phyloP scores from a whole-genome alignment of 2,888 invertebrate species.

The Camptogramma bilineatum region DNA sequence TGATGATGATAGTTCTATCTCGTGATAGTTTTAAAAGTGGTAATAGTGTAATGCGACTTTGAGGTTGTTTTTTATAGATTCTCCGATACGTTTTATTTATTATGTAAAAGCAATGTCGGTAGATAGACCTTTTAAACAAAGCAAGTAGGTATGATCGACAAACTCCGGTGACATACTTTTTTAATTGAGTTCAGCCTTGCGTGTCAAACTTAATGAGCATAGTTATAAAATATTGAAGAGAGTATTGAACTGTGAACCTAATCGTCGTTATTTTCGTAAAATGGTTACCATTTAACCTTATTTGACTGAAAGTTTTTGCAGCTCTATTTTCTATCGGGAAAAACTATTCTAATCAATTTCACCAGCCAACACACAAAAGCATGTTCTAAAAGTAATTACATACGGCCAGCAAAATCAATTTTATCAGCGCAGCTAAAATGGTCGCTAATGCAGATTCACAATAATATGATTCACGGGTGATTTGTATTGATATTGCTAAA shows the following conservation, averaged over 20 bases:
- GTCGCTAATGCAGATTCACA: too few species aligned
- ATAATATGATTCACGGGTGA: too few species aligned
- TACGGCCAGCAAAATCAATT: slow-evolving; percentile 15
- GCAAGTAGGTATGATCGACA: neutral
- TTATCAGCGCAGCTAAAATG: too few species aligned
- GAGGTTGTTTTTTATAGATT: neutral
- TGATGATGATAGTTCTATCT: too few species aligned
- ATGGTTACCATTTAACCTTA: neutral
- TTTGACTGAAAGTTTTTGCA: neutral
- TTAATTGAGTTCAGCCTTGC: neutral
- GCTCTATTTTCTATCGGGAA: neutral
- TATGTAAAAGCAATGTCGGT: too few species aligned
- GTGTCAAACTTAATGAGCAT: neutral
- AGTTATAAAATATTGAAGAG: neutral
- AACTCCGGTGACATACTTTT: neutral
- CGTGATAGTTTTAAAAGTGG: too few species aligned
- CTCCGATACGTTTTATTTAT: too few species aligned
- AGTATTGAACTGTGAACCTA: neutral
- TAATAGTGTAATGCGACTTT: too few species aligned
- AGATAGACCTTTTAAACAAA: too few species aligned
- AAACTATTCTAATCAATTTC: neutral
- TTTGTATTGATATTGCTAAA: too few species aligned
- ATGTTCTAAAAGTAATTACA: slow-evolving; percentile 13
- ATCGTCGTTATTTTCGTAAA: neutral
- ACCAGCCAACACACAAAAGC: neutral